A percentile compares a stretch with the other conserved stretches of the same genome.
phyloP scores from a whole-genome alignment of 2,113 vertebrate species.

The Hucho hucho region DNA sequence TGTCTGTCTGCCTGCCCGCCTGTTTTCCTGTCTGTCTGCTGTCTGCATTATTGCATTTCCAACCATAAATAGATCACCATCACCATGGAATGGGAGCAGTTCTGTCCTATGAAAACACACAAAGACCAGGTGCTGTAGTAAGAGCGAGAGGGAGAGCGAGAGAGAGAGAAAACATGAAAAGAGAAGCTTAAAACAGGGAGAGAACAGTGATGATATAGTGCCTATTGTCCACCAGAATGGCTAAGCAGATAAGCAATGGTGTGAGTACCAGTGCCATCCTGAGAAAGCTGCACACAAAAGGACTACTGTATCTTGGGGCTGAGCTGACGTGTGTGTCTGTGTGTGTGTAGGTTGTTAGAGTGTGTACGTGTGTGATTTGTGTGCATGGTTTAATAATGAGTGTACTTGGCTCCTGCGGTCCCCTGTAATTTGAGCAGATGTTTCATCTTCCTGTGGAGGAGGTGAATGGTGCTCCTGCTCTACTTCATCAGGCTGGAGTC shows the following conservation, averaged over 20 bases:
- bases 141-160: not conserved
- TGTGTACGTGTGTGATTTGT: no score
- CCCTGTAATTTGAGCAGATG: constrained; percentile 66
- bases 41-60: not conserved
- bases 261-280: no score
- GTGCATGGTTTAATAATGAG: no score
- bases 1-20: not conserved
- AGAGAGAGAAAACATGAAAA: not conserved
- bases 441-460: constrained; percentile 64
- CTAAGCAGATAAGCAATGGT: not conserved
- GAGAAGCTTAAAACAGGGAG: not conserved
- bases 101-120: not conserved
- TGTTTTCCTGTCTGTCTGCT: not conserved
- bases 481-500: constrained; percentile 24
- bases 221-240: no score
- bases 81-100: not conserved
- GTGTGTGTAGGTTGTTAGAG: not conserved
- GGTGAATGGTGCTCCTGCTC: constrained; percentile 45
- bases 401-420: constrained; percentile 7
- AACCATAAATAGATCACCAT: not conserved
- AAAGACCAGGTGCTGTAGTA: not conserved
- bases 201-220: not conserved
- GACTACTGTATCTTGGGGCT: not conserved
- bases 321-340: not conserved
- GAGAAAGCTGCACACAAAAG: not conserved